Evolutionary conservation across 2,888 invertebrate species (phyloP), one percentile per base, ranked within the genome.

Genomic region (Celastrina argiolus): DNA sequence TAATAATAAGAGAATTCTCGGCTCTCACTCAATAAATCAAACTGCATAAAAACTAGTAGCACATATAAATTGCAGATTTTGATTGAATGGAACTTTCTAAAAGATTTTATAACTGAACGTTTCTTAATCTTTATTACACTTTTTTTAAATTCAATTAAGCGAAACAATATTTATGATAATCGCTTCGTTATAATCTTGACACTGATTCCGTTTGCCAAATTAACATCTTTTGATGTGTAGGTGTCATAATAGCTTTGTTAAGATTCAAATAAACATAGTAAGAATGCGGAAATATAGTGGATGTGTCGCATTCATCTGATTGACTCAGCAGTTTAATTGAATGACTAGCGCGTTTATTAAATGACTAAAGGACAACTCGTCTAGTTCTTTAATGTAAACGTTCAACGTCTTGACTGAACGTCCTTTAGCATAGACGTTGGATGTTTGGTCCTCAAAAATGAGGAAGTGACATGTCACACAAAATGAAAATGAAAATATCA

Each of bases 201-300:
- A 34, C 61, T 36, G 39, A 61, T 61, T 39, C 12, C 59, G 36
- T 59, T 34, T 36, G 22, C 36, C 61, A 39, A 61, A 61, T 61
- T 22, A 61, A 61, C 22, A 36, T 61, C 39, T 36, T 59, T 61
- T 39, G 39, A 39, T 61, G 36, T 61, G 61, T 61, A 39, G 61
- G 61, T 14, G n/a, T 39, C 36, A 61, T 36, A 39, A 61, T 61
- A 39, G 61, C 14, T 61, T 61, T 22, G 61, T 61, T 39, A 61
- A 39, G 39, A 36, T 61, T 61, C 61, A 61, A 61, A 61, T 36
- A 16, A 61, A 61, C 14, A 61, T 0, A 5, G n/a, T n/a, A 39
- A 22, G 61, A 39, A 61, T 61, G 61, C 61, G 61, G 61, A 61
- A 61, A 61, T 36, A 61, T 61, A 3, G 34, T 16, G 61, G 36